phyloP scores from a whole-genome alignment of 2,888 invertebrate genomes.

The Ichneumoninae sp. region DNA sequence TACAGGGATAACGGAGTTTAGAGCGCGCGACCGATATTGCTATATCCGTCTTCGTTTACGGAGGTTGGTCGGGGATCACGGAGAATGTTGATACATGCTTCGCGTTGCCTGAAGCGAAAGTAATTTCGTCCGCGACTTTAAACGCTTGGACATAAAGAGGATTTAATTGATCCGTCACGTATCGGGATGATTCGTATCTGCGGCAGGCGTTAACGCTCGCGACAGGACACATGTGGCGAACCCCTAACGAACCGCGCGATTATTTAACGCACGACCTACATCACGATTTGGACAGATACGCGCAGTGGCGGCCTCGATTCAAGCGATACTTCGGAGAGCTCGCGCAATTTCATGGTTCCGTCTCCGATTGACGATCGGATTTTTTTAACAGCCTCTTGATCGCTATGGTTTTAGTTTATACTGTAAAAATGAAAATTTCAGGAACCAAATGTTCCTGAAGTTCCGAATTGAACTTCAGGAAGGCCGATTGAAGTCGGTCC shows the following conservation, averaged over 20 bases:
- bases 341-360: too few species aligned
- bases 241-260: conserved; percentile 29
- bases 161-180: conserved; percentile 8
- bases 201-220: background rate
- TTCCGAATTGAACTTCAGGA: too few species aligned
- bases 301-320: too few species aligned
- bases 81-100: background rate
- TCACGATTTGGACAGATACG: background rate
- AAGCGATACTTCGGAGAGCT: too few species aligned
- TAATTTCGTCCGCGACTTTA: background rate
- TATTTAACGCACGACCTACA: conserved; percentile 2
- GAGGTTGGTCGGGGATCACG: background rate
- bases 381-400: too few species aligned
- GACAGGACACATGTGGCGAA: background rate
- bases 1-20: conserved; percentile 42
- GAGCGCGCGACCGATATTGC: background rate
- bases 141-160: background rate
- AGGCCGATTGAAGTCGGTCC: too few species aligned
- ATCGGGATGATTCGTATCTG: background rate
- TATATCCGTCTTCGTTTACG: background rate
- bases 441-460: too few species aligned
- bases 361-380: too few species aligned
- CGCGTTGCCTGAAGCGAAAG: background rate
- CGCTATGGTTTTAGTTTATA: too few species aligned
- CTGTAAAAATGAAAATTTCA: too few species aligned